A percentile compares a stretch with the other conserved stretches of the same genome.
Evolutionary conservation across 2,888 invertebrate genomes (phyloP).

Genomic region (Pyrrhosoma nymphula): DNA sequence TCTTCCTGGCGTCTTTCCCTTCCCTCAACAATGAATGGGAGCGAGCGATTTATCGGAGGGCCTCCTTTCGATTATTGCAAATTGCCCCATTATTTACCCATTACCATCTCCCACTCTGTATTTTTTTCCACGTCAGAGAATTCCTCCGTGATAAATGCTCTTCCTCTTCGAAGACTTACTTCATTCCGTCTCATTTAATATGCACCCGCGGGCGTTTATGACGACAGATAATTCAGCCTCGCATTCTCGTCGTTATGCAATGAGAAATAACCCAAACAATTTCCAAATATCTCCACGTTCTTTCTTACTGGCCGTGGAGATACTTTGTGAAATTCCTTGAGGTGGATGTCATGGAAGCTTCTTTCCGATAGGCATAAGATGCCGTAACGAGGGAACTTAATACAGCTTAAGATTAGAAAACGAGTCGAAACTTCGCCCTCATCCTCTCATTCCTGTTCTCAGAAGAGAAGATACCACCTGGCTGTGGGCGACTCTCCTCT

Average conservation of each 20-base stretch:
- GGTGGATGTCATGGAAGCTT: no score
- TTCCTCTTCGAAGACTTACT: background rate
- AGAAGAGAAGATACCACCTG: no score
- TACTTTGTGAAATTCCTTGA: background rate
- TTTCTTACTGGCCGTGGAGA: background rate
- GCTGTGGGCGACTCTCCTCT: no score
- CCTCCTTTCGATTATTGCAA: slow-evolving; percentile 36
- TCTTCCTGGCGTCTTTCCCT: background rate
- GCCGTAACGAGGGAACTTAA: no score
- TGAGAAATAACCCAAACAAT: background rate
- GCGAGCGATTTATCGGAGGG: background rate
- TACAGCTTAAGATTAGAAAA: no score
- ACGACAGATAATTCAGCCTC: background rate
- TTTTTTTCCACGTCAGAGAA: background rate
- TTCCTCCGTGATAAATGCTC: background rate
- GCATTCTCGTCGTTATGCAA: background rate
- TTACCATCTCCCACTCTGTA: background rate
- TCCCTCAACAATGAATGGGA: background rate
- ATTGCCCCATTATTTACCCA: slow-evolving; percentile 32
- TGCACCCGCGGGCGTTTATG: background rate
- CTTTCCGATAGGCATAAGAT: no score
- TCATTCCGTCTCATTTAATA: background rate
- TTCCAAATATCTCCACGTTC: background rate
- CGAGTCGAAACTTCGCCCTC: no score
- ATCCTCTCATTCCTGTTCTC: no score